Evolutionary conservation across 2,888 invertebrate genomes (phyloP).

Genomic region (Nasonovia ribisnigri): DNA sequence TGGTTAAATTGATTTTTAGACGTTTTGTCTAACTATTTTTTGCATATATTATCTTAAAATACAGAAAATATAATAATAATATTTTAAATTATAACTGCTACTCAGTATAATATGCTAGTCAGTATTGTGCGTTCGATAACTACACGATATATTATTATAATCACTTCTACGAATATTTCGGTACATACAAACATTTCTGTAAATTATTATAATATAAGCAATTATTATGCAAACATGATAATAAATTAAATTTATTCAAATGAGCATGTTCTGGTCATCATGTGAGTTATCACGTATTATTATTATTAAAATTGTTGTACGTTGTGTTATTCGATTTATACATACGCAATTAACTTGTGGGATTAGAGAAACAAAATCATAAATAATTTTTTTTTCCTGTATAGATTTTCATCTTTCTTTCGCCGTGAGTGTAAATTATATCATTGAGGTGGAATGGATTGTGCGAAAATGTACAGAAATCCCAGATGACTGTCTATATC

Average conservation of each 20-base stretch:
- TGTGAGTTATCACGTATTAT: not conserved
- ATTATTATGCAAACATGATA: not conserved
- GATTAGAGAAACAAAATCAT: not conserved
- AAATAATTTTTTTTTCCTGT: not conserved
- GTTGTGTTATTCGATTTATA: not conserved
- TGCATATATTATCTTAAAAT: not conserved
- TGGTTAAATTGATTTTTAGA: not conserved
- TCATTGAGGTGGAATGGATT: not conserved
- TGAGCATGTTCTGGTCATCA: not conserved
- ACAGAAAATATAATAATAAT: not conserved
- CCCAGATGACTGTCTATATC: not conserved
- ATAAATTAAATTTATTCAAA: constrained; percentile 5
- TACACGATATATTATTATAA: not conserved
- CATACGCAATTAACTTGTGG: not conserved
- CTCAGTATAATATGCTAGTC: not conserved
- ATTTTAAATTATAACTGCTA: not conserved
- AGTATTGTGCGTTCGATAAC: not conserved
- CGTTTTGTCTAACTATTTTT: not conserved
- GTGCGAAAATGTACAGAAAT: not conserved
- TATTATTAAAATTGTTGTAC: not conserved
- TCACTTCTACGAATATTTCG: not conserved
- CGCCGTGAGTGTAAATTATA: not conserved
- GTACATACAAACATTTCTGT: not conserved
- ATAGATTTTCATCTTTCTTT: not conserved
- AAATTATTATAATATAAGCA: not conserved